Evolutionary conservation across 2,888 invertebrate genomes (phyloP).

Genomic region (Tortrix viridana): DNA sequence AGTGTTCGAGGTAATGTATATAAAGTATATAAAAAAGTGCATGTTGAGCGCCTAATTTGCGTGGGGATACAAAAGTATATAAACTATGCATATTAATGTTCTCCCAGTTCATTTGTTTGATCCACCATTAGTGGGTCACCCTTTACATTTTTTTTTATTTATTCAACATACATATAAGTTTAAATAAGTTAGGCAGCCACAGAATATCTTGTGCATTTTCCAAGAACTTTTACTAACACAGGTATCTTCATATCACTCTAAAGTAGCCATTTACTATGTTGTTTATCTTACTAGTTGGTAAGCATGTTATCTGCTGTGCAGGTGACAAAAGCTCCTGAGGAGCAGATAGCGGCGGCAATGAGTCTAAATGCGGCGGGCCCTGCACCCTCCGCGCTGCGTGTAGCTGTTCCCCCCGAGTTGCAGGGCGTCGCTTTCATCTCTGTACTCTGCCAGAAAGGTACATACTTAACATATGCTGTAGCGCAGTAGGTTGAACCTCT

Average conservation of each 20-base stretch:
- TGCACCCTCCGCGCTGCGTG: constrained; percentile 91
- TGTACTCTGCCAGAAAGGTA: constrained; percentile 96
- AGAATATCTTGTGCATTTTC: no score
- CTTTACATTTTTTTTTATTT: no score
- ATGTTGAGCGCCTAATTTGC: no score
- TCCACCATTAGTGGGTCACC: no score
- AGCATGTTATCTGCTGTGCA: constrained; percentile 42
- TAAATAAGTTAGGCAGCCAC: no score
- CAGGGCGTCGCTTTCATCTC: constrained; percentile 98
- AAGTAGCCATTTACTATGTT: no score
- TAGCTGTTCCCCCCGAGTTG: constrained; percentile 96
- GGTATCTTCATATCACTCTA: no score
- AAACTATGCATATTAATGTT: no score
- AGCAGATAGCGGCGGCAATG: constrained; percentile 81
- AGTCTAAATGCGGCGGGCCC: constrained; percentile 69
- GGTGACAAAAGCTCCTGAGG: constrained; percentile 94
- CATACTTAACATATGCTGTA: background rate
- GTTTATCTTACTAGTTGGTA: background rate
- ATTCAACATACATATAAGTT: no score
- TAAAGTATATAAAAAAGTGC: background rate
- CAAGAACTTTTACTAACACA: no score
- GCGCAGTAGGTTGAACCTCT: background rate
- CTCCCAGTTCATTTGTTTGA: no score
- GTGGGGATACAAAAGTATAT: no score
- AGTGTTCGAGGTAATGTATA: constrained; percentile 91